A percentile compares a stretch with the other conserved stretches of the same genome.
phyloP scores from a whole-genome alignment of 2,797 vertebrate species.

The Pipistrellus pygmaeus region DNA sequence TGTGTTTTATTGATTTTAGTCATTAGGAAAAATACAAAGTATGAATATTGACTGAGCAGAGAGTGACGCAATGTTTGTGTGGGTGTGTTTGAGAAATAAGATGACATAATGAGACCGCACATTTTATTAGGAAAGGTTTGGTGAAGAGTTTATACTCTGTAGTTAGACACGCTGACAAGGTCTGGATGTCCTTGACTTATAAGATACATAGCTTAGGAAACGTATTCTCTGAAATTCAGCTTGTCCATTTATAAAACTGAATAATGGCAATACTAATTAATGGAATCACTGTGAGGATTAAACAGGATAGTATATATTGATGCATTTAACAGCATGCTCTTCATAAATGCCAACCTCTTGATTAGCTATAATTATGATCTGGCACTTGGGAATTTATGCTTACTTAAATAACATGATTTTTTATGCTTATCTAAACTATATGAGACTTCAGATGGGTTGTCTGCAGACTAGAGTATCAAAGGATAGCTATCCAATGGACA shows the following conservation, averaged over 20 bases:
- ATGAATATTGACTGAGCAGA: background rate
- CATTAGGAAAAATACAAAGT: background rate
- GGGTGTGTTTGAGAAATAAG: background rate
- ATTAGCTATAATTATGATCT: background rate
- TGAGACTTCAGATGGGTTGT: background rate
- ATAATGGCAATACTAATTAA: conserved; percentile 29
- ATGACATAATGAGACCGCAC: background rate
- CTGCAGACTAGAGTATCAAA: background rate
- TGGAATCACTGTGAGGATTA: background rate
- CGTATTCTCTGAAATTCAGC: background rate
- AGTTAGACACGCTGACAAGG: background rate
- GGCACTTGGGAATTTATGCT: background rate
- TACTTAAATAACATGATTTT: background rate
- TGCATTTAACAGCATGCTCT: background rate
- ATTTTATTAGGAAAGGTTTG: background rate
- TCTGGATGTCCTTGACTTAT: background rate
- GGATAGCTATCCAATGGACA: background rate
- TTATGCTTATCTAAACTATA: background rate
- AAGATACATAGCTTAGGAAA: background rate
- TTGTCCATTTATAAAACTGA: background rate
- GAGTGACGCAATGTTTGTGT: background rate
- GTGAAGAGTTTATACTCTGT: background rate
- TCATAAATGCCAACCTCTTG: background rate
- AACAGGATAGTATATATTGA: background rate
- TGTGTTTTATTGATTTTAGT: background rate